These are phyloP conservation scores for Dasysyrphus tricinctus DNA, from an alignment of 2,888 invertebrate species.

Conservation along the genomic window DNA sequence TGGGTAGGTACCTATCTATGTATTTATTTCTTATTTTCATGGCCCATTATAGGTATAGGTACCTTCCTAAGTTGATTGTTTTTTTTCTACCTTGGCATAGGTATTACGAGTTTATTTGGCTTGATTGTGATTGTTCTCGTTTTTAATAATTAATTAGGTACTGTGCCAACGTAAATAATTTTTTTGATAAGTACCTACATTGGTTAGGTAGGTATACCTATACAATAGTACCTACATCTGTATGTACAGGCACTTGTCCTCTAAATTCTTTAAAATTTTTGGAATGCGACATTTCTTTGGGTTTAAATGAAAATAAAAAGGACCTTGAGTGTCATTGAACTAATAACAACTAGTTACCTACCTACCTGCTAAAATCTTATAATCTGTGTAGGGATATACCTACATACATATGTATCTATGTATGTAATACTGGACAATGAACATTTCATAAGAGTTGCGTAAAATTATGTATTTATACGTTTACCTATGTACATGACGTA, in stretches of 20 bases:
- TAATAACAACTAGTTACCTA: neutral
- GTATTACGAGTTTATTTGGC: neutral
- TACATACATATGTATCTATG: no score
- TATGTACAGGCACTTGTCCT: no score
- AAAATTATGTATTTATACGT: no score
- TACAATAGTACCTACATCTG: no score
- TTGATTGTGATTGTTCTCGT: neutral
- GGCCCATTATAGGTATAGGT: neutral
- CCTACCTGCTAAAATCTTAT: neutral
- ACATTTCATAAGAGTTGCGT: no score
- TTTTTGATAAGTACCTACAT: no score
- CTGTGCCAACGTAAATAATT: no score
- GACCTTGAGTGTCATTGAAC: conserved; percentile 12
- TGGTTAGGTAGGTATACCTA: neutral
- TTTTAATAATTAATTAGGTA: no score
- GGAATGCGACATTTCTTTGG: neutral
- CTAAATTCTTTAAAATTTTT: neutral
- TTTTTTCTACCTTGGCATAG: neutral
- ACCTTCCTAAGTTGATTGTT: neutral
- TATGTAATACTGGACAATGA: no score
- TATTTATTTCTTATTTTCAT: neutral
- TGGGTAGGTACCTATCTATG: neutral
- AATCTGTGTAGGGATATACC: no score
- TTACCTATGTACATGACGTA: no score
- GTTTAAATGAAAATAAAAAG: neutral